A percentile compares a stretch with the other conserved stretches of the same genome.
These are phyloP conservation scores for Poecile atricapillus DNA, from an alignment of 2,113 vertebrate genomes.

Conservation along the genomic window DNA sequence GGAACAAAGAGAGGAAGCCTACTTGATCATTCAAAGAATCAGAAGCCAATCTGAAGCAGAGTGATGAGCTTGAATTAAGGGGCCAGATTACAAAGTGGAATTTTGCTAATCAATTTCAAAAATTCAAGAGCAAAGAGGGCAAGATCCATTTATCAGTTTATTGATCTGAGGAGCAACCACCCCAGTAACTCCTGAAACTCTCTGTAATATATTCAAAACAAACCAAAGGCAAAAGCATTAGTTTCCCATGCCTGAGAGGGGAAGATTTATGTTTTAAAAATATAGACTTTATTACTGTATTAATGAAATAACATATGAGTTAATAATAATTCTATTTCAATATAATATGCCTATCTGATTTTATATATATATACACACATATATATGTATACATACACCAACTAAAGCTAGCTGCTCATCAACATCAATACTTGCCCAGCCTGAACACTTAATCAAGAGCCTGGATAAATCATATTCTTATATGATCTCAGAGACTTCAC, in stretches of 20 bases:
- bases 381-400: not conserved
- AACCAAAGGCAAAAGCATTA: not conserved
- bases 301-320: not conserved
- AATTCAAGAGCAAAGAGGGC: not conserved
- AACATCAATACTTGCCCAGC: not conserved
- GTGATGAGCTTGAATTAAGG: not conserved
- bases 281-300: not conserved
- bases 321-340: not conserved
- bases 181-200: not conserved
- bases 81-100: not conserved
- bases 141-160: not conserved
- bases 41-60: not conserved
- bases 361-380: too few relatives aligned
- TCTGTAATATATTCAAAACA: not conserved
- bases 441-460: not conserved
- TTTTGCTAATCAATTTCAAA: not conserved
- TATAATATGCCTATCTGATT: not conserved
- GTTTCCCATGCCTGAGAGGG: not conserved
- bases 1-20: not conserved
- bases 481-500: not conserved
- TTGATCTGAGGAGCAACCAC: not conserved
- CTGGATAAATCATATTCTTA: not conserved
- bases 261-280: not conserved
- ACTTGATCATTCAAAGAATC: slow-evolving; percentile 33
- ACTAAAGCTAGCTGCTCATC: not conserved